Evolutionary conservation across 2,888 invertebrate species (phyloP).

Genomic region (Hirtodrosophila duncani): DNA sequence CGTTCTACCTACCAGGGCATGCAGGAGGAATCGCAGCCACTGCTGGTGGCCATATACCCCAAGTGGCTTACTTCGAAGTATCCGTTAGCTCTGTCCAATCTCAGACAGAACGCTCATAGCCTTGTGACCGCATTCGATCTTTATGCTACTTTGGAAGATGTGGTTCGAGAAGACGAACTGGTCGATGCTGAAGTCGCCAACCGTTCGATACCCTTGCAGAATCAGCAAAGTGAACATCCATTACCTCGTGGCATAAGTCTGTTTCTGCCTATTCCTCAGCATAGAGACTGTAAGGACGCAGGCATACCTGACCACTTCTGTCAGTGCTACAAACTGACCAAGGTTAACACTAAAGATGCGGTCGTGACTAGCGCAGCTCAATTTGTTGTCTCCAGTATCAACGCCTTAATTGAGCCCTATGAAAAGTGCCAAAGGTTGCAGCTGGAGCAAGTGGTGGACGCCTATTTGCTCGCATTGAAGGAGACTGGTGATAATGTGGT

Average conservation of each 20-base stretch:
- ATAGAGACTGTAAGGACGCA: conserved; percentile 86
- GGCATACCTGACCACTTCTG: conserved; percentile 90
- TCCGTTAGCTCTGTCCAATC: conserved; percentile 82
- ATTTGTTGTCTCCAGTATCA: conserved; percentile 39
- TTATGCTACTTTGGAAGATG: conserved; percentile 86
- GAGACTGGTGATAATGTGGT: conserved; percentile 10
- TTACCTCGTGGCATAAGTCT: conserved; percentile 84
- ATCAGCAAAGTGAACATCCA: too few species aligned
- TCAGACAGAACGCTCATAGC: conserved; percentile 83
- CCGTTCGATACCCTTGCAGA: conserved; percentile 64
- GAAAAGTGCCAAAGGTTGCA: conserved; percentile 18
- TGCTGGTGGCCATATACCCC: conserved; percentile 86
- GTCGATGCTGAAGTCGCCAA: conserved; percentile 76
- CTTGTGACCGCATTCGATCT: conserved; percentile 91
- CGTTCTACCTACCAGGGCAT: conserved; percentile 87
- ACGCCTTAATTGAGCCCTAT: neutral
- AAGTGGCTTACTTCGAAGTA: conserved; percentile 83
- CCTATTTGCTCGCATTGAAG: conserved; percentile 19
- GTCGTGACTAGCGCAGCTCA: conserved; percentile 26
- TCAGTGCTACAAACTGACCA: conserved; percentile 82
- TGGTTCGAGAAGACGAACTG: conserved; percentile 80
- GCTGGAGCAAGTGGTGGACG: conserved; percentile 7
- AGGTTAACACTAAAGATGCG: conserved; percentile 7
- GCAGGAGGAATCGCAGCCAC: conserved; percentile 91
- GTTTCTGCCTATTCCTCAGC: conserved; percentile 84